phyloP scores from a whole-genome alignment of 2,113 vertebrate species.

The Prochilodus magdalenae region DNA sequence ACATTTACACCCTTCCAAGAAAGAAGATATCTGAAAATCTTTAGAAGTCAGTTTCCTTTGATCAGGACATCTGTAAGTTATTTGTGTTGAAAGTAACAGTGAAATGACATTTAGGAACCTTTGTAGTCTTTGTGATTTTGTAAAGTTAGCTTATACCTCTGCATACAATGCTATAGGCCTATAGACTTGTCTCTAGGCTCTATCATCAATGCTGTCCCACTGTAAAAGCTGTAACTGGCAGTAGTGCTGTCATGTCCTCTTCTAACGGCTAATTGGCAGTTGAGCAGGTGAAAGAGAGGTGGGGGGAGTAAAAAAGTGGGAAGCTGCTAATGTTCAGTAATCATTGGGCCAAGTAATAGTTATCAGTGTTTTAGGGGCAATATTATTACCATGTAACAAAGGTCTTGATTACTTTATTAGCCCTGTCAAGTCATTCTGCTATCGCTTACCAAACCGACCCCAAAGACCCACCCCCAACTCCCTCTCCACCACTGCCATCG shows the following conservation, averaged over 20 bases:
- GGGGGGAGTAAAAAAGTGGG: conserved; percentile 48
- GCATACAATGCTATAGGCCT: background rate
- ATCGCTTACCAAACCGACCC: conserved; percentile 74
- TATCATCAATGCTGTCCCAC: background rate
- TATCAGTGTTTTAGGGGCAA: conserved; percentile 81
- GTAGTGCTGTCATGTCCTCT: conserved; percentile 28
- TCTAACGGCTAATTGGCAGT: conserved; percentile 67
- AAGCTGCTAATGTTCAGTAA: conserved; percentile 75
- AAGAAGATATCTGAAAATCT: too few species aligned
- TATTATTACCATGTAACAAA: conserved; percentile 82
- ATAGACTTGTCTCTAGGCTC: background rate
- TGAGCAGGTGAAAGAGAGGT: conserved; percentile 50
- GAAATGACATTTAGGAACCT: too few species aligned
- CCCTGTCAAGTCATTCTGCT: conserved; percentile 80
- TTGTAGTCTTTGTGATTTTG: background rate
- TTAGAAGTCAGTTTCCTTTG: too few species aligned
- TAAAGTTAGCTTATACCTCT: background rate
- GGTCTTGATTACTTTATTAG: conserved; percentile 82
- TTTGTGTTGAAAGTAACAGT: too few species aligned
- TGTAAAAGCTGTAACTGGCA: conserved; percentile 20
- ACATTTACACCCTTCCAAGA: too few species aligned
- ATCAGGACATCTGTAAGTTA: too few species aligned
- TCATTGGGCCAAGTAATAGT: conserved; percentile 78
- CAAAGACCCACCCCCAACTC: conserved; percentile 59
- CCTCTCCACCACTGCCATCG: conserved; percentile 40